Conservation (phyloP, 2,797 vertebrate species). For the Molossus molossus region DNA sequence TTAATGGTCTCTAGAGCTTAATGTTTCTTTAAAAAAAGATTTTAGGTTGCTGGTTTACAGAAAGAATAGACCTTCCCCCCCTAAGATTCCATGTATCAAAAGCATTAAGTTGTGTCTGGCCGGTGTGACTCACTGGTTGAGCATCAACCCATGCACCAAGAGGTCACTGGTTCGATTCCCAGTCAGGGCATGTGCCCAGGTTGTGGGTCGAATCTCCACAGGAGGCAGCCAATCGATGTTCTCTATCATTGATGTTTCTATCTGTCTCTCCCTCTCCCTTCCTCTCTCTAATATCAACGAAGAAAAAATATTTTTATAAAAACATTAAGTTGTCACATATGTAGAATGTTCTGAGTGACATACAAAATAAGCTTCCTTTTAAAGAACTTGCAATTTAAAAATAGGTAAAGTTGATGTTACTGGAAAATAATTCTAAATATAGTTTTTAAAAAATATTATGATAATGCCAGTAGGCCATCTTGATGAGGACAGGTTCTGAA, state of each 20-base stretch:
- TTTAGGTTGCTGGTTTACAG: not conserved
- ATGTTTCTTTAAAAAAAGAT: not conserved
- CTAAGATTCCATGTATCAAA: not conserved
- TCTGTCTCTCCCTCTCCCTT: too few species aligned
- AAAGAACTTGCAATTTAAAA: not conserved
- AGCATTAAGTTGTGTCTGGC: not conserved
- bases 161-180: too few species aligned
- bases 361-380: conserved; percentile 17
- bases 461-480: not conserved
- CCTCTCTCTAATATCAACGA: too few species aligned
- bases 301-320: not conserved
- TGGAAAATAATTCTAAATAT: not conserved
- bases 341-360: not conserved
- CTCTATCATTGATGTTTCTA: too few species aligned
- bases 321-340: not conserved
- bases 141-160: too few species aligned
- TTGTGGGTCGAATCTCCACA: too few species aligned
- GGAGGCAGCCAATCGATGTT: too few species aligned
- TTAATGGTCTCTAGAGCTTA: conserved; percentile 45
- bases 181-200: too few species aligned
- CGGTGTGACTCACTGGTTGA: too few species aligned
- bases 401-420: conserved; percentile 33
- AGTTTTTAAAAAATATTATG: not conserved
- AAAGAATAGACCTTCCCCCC: not conserved
- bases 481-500: not conserved